phyloP scores from a whole-genome alignment of 2,888 invertebrate genomes.

The Nebria brevicollis region DNA sequence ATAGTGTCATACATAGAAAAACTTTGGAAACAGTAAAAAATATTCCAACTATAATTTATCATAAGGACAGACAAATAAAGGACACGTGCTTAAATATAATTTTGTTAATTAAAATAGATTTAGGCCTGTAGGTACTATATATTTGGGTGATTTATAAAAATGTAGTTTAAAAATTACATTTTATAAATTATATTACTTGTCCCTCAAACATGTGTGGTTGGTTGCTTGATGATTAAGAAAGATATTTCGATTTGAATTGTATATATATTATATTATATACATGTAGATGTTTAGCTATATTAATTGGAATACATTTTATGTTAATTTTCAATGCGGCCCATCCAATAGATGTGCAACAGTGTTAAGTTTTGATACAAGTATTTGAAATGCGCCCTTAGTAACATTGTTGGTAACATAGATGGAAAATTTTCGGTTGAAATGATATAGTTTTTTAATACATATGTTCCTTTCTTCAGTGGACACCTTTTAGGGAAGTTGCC shows the following conservation, averaged over 20 bases:
- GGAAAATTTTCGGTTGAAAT: slow-evolving; percentile 16
- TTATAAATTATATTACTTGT: not conserved
- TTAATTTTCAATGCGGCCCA: no score
- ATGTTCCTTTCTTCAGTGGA: slow-evolving; percentile 21
- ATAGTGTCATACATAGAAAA: not conserved
- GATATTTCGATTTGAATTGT: not conserved
- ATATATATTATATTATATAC: no score
- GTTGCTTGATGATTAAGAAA: not conserved
- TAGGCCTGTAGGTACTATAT: no score
- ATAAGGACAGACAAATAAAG: not conserved
- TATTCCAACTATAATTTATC: not conserved
- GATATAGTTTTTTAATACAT: slow-evolving; percentile 9
- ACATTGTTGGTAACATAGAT: not conserved
- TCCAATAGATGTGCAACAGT: no score
- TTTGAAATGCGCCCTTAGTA: no score
- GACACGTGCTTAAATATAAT: not conserved
- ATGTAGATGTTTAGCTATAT: no score
- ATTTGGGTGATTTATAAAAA: no score
- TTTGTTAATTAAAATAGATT: no score
- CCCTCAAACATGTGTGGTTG: not conserved
- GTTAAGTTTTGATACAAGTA: no score
- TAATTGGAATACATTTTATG: no score
- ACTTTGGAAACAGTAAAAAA: not conserved
- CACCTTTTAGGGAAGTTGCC: slow-evolving; percentile 16
- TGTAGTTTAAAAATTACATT: no score